Conservation (phyloP, 2,888 invertebrate species). For the Drosophila parthenogenetica region DNA sequence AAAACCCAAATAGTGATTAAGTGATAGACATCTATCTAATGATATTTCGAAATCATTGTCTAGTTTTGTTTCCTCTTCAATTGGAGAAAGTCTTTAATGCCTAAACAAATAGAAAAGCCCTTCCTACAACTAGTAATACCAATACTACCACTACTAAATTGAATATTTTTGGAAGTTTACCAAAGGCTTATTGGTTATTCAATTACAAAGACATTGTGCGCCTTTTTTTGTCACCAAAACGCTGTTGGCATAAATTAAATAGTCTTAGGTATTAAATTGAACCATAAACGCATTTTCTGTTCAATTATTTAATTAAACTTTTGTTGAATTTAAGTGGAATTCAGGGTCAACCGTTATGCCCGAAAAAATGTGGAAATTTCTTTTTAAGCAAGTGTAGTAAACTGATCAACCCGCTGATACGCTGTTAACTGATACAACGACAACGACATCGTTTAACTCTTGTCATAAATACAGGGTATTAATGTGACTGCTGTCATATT, state of each 20-base stretch:
- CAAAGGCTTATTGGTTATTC: slow-evolving; percentile 20
- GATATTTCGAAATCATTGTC: slow-evolving; percentile 21
- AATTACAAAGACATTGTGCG: slow-evolving; percentile 15
- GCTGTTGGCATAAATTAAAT: slow-evolving; percentile 13
- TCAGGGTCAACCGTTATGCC: slow-evolving; percentile 11
- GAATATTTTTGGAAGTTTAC: slow-evolving; percentile 9
- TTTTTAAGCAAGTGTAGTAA: not conserved
- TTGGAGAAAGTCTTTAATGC: slow-evolving; percentile 20
- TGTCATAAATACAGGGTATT: slow-evolving; percentile 14
- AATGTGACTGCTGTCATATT: slow-evolving; percentile 16
- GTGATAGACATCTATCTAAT: slow-evolving; percentile 16
- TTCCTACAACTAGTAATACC: not conserved
- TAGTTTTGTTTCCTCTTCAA: slow-evolving; percentile 13
- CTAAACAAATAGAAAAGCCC: slow-evolving; percentile 12
- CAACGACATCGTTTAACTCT: not conserved
- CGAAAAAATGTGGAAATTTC: slow-evolving; percentile 7
- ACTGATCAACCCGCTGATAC: not conserved
- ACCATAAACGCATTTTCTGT: slow-evolving; percentile 3
- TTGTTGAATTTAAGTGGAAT: slow-evolving; percentile 10
- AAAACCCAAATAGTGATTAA: slow-evolving; percentile 16
- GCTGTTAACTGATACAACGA: not conserved
- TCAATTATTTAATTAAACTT: slow-evolving; percentile 6
- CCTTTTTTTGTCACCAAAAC: slow-evolving; percentile 9
- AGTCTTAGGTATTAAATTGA: slow-evolving; percentile 3
- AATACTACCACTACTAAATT: too few relatives aligned